These are phyloP conservation scores for Eupleurogrammus muticus DNA, from an alignment of 2,797 vertebrate genomes.

Conservation along the genomic window DNA sequence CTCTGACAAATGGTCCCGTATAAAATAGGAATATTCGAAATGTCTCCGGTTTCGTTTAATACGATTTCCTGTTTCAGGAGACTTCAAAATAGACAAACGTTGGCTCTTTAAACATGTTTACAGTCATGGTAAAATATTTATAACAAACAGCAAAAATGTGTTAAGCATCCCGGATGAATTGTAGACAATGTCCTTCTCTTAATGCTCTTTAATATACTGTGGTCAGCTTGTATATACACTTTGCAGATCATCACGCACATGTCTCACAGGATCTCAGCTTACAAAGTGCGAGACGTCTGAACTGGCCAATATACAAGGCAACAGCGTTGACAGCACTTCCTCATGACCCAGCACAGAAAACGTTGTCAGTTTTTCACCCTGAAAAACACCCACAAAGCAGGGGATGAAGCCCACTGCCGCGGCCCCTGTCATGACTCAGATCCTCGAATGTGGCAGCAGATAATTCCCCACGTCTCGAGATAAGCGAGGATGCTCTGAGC, in stretches of 20 bases:
- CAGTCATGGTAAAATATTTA: slow-evolving; percentile 28
- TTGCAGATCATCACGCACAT: slow-evolving; percentile 36
- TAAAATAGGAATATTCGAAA: slow-evolving; percentile 36
- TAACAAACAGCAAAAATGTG: slow-evolving; percentile 22
- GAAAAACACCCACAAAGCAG: slow-evolving; percentile 25
- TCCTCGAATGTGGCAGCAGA: slow-evolving; percentile 24
- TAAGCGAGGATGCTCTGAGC: slow-evolving; percentile 52
- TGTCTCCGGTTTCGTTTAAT: slow-evolving; percentile 31
- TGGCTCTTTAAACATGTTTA: slow-evolving; percentile 46
- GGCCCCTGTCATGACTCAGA: slow-evolving; percentile 8
- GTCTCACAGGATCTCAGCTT: slow-evolving; percentile 30
- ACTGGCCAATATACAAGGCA: slow-evolving; percentile 33
- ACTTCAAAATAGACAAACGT: slow-evolving; percentile 23
- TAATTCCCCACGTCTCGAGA: slow-evolving; percentile 50
- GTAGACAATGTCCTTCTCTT: slow-evolving; percentile 22
- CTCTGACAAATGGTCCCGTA: slow-evolving; percentile 52
- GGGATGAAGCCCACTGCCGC: slow-evolving; percentile 4
- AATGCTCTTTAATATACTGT: slow-evolving; percentile 28
- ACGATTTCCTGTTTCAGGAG: slow-evolving; percentile 34
- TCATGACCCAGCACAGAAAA: slow-evolving; percentile 23
- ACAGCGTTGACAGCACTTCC: slow-evolving; percentile 34
- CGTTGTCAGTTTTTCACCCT: slow-evolving; percentile 13
- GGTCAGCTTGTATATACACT: slow-evolving; percentile 29
- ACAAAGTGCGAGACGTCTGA: slow-evolving; percentile 23
- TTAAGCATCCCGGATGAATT: slow-evolving; percentile 22